Evolutionary conservation across 2,113 vertebrate genomes (phyloP), one percentile per base, ranked within the genome.

Genomic region (Anas platyrhynchos): DNA sequence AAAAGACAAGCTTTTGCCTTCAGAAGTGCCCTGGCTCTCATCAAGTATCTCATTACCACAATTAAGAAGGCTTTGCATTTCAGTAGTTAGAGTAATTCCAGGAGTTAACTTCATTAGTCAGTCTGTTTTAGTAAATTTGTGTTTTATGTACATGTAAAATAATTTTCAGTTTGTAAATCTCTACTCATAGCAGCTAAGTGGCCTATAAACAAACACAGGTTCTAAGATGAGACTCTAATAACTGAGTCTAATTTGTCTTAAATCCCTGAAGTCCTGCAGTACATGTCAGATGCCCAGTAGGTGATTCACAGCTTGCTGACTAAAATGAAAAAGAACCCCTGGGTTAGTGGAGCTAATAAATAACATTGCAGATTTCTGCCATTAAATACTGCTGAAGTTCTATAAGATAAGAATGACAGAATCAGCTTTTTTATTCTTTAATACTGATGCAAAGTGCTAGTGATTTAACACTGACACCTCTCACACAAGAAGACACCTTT

Each of bases 251-350:
- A 96, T 97, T 97, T 96, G 79, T 91, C 67, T 92, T 54, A 84
- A 96, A 94, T 90, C 93, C 78, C 91, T 85, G 62, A 94, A 96
- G 94, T 95, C 90, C 83, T 75, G 62, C 56, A 86, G 86, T 41
- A 92, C 32, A 22, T 84, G 86, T 95, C 95, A 95, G 86, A 77
- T 93, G 76, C 75, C 95, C 26, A 2, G 61, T 90, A 91, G 83
- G 88, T 96, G 88, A 97, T 95, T 96, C 94, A 97, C 90, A 95
- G 90, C 88, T 86, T 96, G 88, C 95, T 97, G 95, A 95, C 94
- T 96, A 74, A 91, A 97, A 97, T 90, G 85, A 95, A 96, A 97
- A 96, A 96, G 88, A 86, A 74, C 56, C 75, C 82, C 76, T 86
- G 82, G 94, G 78, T 96, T 92, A 89, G 62, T 86, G 73, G 66